A percentile compares a stretch with the other conserved stretches of the same genome.
These are phyloP conservation scores for Uropetala carovei DNA, from an alignment of 2,888 invertebrate species.

Conservation along the genomic window DNA sequence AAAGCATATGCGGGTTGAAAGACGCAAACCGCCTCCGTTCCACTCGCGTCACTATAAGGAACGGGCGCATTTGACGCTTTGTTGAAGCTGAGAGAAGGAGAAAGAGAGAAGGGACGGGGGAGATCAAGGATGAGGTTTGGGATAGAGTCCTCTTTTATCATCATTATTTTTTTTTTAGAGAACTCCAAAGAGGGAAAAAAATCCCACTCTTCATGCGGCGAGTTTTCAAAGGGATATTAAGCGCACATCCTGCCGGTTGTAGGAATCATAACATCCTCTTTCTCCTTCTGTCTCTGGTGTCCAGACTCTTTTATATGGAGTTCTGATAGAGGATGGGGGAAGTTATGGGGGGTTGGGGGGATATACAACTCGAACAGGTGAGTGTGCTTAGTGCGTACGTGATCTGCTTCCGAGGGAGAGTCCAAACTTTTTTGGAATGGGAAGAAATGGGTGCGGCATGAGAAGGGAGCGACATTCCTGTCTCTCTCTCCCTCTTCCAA, in stretches of 20 bases:
- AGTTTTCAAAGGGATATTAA: conserved; percentile 4
- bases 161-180: not conserved
- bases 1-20: not conserved
- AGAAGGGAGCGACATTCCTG: not conserved
- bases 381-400: too few species aligned
- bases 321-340: not conserved
- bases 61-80: conserved; percentile 21
- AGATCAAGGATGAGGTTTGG: too few species aligned
- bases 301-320: not conserved
- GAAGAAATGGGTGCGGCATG: not conserved
- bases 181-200: not conserved
- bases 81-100: not conserved
- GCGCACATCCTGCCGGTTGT: not conserved
- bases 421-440: not conserved
- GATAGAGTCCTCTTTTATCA: not conserved
- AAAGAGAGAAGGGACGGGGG: too few species aligned
- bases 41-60: not conserved
- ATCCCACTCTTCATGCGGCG: not conserved
- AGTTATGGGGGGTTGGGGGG: too few species aligned
- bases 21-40: not conserved
- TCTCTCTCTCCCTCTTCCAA: not conserved
- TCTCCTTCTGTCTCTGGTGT: not conserved
- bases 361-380: too few species aligned
- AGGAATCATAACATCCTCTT: not conserved
- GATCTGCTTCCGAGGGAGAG: too few species aligned